phyloP scores from a whole-genome alignment of 1,140 invertebrate genomes.

The Phymorhynchus buccinoides region DNA sequence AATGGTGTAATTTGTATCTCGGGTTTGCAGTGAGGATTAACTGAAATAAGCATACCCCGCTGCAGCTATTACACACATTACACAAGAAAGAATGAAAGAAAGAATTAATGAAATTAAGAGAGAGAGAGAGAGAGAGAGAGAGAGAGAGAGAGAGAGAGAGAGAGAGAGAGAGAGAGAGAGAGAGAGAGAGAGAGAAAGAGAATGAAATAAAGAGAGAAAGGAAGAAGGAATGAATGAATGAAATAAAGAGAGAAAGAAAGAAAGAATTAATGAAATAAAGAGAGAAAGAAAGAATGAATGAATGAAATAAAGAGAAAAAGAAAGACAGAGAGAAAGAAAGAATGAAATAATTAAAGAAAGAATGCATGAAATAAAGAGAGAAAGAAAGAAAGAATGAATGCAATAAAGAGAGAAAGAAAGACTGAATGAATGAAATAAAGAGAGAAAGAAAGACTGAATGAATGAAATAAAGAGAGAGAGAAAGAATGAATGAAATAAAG shows the following conservation, averaged over 20 bases:
- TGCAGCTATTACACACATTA: too few species aligned
- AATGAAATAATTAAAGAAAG: too few species aligned
- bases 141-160: slow-evolving; percentile 5
- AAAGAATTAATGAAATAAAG: background rate
- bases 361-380: background rate
- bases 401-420: background rate
- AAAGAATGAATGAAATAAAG: too few species aligned
- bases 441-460: too few species aligned
- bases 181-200: slow-evolving; percentile 20
- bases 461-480: too few species aligned
- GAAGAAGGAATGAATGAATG: background rate
- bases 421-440: too few species aligned
- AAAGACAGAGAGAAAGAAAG: background rate
- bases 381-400: background rate
- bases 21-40: too few species aligned
- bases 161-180: slow-evolving; percentile 2
- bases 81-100: background rate
- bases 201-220: background rate
- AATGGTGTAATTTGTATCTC: too few species aligned
- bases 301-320: background rate
- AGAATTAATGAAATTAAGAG: background rate
- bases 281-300: background rate
- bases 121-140: slow-evolving; percentile 20
- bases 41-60: too few species aligned
- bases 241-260: background rate